Percentiles rank a stretch among this genome's conserved stretches.
These are phyloP conservation scores for Phoxinus phoxinus DNA, from an alignment of 2,113 vertebrate species.

Conservation along the genomic window DNA sequence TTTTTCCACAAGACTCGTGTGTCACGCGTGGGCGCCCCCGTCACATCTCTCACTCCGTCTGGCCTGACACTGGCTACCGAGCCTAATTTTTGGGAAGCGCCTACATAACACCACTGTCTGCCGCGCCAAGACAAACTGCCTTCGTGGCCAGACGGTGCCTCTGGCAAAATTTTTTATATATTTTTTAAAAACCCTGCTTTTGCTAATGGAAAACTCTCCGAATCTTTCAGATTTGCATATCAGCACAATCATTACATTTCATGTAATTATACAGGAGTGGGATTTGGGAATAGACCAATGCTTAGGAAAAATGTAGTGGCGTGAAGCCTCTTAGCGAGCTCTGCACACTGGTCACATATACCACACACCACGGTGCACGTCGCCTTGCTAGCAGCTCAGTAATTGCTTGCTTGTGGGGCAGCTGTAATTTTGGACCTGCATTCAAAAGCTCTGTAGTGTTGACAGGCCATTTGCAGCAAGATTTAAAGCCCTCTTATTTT, in stretches of 20 bases:
- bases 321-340: constrained; percentile 60
- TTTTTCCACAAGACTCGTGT: constrained; percentile 52
- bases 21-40: constrained; percentile 56
- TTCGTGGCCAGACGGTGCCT: constrained; percentile 50
- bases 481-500: constrained; percentile 66
- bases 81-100: constrained; percentile 49
- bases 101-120: constrained; percentile 58
- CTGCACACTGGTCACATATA: constrained; percentile 60
- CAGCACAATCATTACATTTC: constrained; percentile 63
- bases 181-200: too few relatives aligned
- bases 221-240: constrained; percentile 57
- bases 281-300: constrained; percentile 41
- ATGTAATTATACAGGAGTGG: constrained; percentile 57
- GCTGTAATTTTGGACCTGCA: constrained; percentile 67
- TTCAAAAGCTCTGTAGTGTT: constrained; percentile 52
- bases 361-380: constrained; percentile 52
- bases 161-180: too few relatives aligned
- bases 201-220: constrained; percentile 34
- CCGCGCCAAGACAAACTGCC: constrained; percentile 34
- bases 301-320: constrained; percentile 55
- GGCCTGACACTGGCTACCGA: constrained; percentile 51
- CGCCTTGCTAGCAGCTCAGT: constrained; percentile 67
- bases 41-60: constrained; percentile 57
- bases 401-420: constrained; percentile 69
- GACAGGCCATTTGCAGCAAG: constrained; percentile 64